phyloP scores from a whole-genome alignment of 2,888 invertebrate species.

The Netelia melanura region DNA sequence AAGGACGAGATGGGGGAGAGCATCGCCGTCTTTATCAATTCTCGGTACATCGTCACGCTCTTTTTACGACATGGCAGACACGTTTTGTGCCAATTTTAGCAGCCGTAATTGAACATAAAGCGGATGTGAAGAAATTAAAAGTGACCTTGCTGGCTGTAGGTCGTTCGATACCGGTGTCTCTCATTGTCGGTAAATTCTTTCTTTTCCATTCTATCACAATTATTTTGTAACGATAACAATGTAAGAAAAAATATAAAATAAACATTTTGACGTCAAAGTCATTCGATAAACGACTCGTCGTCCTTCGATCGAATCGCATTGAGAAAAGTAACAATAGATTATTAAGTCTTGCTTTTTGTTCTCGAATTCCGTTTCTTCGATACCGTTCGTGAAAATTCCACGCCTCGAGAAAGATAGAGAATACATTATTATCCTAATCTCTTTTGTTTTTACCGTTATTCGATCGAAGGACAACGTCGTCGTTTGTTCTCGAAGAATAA shows the following conservation, averaged over 20 bases:
- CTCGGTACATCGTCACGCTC: not conserved
- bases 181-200: not conserved
- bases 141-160: not conserved
- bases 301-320: too few species aligned
- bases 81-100: not conserved
- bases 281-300: too few species aligned
- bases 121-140: slow-evolving; percentile 21
- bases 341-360: too few species aligned
- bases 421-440: not conserved
- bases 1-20: slow-evolving; percentile 15
- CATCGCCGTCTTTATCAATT: not conserved
- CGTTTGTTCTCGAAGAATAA: slow-evolving; percentile 13
- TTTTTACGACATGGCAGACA: not conserved
- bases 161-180: not conserved
- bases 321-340: too few species aligned
- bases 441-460: not conserved
- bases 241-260: too few species aligned
- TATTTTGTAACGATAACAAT: too few species aligned
- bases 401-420: too few species aligned
- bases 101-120: not conserved
- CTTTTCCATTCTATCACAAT: not conserved
- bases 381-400: too few species aligned
- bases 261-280: too few species aligned
- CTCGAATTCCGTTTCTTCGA: too few species aligned
- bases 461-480: slow-evolving; percentile 2